phyloP scores from a whole-genome alignment of 2,113 vertebrate genomes.

The Sisor rabdophorus region DNA sequence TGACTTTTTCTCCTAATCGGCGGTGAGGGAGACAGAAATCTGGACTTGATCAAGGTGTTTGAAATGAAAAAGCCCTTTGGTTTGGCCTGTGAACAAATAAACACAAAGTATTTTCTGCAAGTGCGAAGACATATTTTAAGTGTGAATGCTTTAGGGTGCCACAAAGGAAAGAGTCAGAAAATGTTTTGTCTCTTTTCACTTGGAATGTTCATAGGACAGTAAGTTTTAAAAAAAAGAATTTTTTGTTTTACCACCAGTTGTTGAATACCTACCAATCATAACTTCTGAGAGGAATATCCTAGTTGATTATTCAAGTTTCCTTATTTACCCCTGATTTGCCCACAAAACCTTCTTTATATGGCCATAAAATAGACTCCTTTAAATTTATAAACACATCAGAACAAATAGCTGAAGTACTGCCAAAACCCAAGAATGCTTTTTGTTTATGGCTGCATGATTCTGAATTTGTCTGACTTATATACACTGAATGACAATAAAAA shows the following conservation, averaged over 20 bases:
- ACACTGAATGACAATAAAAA: neutral
- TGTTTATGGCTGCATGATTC: neutral
- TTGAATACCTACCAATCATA: constrained; percentile 41
- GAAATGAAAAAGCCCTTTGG: constrained; percentile 11
- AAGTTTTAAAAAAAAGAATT: constrained; percentile 52
- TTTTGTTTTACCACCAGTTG: constrained; percentile 56
- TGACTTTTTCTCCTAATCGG: constrained; percentile 34
- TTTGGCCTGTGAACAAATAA: constrained; percentile 36
- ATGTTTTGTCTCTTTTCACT: constrained; percentile 62
- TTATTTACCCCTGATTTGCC: constrained; percentile 37
- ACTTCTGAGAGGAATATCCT: constrained; percentile 27
- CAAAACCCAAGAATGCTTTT: constrained; percentile 16
- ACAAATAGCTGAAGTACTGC: constrained; percentile 61
- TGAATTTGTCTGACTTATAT: neutral
- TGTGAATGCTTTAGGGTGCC: constrained; percentile 23
- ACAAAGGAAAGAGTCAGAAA: constrained; percentile 38
- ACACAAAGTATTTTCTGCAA: constrained; percentile 31
- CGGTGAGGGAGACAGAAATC: constrained; percentile 33
- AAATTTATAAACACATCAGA: constrained; percentile 62
- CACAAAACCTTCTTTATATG: constrained; percentile 33
- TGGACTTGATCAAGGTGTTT: constrained; percentile 38
- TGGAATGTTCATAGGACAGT: constrained; percentile 51
- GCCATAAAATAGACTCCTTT: constrained; percentile 42
- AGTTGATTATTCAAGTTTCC: constrained; percentile 34
- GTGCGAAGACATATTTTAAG: constrained; percentile 11